phyloP scores from a whole-genome alignment of 2,888 invertebrate genomes.

The Eugnorisma glareosa region DNA sequence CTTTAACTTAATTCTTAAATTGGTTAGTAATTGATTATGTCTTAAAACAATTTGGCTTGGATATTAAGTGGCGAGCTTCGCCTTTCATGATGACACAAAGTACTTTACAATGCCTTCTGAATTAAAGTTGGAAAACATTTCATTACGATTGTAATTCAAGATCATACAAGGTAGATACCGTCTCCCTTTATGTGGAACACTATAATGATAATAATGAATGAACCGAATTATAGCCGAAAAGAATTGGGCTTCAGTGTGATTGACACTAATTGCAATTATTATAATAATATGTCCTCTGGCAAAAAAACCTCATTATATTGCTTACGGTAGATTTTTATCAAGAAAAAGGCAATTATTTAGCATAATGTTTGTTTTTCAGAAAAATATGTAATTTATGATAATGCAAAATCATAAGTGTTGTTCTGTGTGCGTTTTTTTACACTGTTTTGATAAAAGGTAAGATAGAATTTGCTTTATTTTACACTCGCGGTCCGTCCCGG shows the following conservation, averaged over 20 bases:
- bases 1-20: conserved; percentile 5
- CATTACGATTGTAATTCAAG: conserved; percentile 41
- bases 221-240: conserved; percentile 45
- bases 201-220: conserved; percentile 55
- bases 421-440: neutral
- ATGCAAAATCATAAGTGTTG: neutral
- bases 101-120: conserved; percentile 20
- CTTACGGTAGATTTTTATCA: conserved; percentile 44
- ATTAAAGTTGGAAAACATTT: conserved; percentile 28
- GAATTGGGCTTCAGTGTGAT: conserved; percentile 53
- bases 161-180: conserved; percentile 44
- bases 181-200: conserved; percentile 32
- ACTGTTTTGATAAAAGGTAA: neutral
- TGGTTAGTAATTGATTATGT: conserved; percentile 6
- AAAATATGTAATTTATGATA: neutral
- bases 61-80: neutral
- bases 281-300: conserved; percentile 33
- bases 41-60: conserved; percentile 9
- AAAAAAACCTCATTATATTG: conserved; percentile 47
- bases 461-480: too few relatives aligned
- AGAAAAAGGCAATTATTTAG: conserved; percentile 38
- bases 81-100: conserved; percentile 25
- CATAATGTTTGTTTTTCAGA: conserved; percentile 28
- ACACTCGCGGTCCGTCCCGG: too few relatives aligned
- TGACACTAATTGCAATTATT: conserved; percentile 57